Conservation (phyloP, 2,888 invertebrate genomes). For the Nephrotoma flavescens region DNA sequence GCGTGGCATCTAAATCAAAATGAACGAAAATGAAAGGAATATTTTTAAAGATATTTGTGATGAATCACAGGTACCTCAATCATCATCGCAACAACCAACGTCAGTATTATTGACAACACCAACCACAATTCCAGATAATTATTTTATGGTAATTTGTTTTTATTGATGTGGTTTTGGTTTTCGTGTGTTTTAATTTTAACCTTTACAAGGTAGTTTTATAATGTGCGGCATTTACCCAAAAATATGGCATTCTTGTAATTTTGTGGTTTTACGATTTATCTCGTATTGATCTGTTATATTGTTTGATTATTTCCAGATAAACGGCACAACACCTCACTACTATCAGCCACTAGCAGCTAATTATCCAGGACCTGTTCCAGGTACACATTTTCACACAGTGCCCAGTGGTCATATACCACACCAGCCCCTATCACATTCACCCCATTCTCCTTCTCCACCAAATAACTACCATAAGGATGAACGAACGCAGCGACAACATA, state of each 20-base stretch:
- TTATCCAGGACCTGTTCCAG: slow-evolving; percentile 34
- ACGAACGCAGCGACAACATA: slow-evolving; percentile 59
- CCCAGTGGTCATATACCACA: slow-evolving; percentile 26
- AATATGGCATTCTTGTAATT: background rate
- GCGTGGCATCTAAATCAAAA: background rate
- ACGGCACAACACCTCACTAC: slow-evolving; percentile 55
- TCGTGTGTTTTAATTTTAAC: background rate
- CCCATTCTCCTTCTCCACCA: slow-evolving; percentile 52
- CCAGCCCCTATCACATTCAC: slow-evolving; percentile 42
- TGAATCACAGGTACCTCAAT: background rate
- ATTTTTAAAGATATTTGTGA: background rate
- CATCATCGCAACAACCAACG: background rate
- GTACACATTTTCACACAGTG: slow-evolving; percentile 26
- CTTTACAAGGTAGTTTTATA: background rate
- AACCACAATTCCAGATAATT: background rate
- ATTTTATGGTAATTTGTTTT: background rate
- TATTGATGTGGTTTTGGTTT: background rate
- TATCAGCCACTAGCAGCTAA: slow-evolving; percentile 43
- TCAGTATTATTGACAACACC: background rate
- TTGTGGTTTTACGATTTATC: background rate
- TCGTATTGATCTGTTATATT: background rate
- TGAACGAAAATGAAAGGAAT: background rate
- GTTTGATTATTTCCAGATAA: slow-evolving; percentile 35
- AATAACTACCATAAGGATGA: slow-evolving; percentile 58
- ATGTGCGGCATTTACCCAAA: background rate